Conservation (phyloP, 2,888 invertebrate species). For the Latrodectus elegans region DNA sequence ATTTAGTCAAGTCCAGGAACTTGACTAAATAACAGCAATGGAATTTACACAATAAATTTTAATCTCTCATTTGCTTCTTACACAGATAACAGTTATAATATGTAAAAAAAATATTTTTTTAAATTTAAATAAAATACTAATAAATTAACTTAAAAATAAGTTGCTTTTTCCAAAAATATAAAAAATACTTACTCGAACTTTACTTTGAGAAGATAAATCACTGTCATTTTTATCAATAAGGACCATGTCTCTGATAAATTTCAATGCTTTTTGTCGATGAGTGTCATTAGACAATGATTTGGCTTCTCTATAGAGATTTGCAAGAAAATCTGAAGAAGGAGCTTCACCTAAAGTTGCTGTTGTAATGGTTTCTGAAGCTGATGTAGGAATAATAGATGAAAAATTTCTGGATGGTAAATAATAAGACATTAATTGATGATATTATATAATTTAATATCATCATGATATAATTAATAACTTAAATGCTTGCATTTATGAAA, state of each 20-base stretch:
- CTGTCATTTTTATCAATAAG: slow-evolving; percentile 36
- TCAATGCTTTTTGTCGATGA: slow-evolving; percentile 36
- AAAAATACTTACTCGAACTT: slow-evolving; percentile 32
- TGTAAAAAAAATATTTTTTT: too few species aligned
- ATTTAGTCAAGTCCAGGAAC: too few species aligned
- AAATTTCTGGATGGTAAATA: neutral
- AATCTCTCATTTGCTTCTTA: too few species aligned
- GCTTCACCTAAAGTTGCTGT: too few species aligned
- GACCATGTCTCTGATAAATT: slow-evolving; percentile 32
- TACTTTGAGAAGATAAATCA: slow-evolving; percentile 5
- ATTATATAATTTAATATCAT: too few species aligned
- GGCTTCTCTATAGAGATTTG: slow-evolving; percentile 36
- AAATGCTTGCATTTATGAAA: too few species aligned
- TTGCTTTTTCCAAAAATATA: neutral
- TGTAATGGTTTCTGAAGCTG: neutral
- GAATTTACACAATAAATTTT: too few species aligned
- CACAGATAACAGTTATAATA: too few species aligned
- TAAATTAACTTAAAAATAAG: too few species aligned
- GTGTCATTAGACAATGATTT: slow-evolving; percentile 36
- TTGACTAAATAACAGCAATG: too few species aligned
- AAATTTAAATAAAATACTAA: too few species aligned
- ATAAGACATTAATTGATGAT: neutral
- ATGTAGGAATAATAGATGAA: slow-evolving; percentile 26
- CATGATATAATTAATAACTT: too few species aligned
- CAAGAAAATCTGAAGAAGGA: slow-evolving; percentile 37